Percentiles rank a stretch among this genome's conserved stretches.
These are phyloP conservation scores for Bos javanicus DNA, from an alignment of 2,113 vertebrate species.

Conservation along the genomic window DNA sequence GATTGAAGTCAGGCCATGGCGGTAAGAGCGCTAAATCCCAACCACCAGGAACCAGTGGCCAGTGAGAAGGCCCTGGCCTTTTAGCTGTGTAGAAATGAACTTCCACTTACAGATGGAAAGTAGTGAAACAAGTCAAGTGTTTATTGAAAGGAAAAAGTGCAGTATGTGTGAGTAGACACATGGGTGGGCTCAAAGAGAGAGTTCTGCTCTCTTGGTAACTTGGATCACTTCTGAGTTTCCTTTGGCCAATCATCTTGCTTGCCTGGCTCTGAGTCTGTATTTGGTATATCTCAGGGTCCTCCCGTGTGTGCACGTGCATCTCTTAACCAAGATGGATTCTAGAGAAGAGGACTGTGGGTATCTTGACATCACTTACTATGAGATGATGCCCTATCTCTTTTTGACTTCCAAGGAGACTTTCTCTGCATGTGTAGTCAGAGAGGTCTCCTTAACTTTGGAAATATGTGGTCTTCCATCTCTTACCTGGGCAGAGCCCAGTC, in stretches of 20 bases:
- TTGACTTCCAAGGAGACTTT: not conserved
- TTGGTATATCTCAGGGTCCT: not conserved
- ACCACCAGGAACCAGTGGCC: not conserved
- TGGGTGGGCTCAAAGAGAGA: not conserved
- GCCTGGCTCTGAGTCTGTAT: not conserved
- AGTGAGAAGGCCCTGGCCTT: not conserved
- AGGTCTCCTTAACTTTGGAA: not conserved
- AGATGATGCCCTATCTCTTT: not conserved
- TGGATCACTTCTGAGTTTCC: not conserved
- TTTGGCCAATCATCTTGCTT: not conserved
- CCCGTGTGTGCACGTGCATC: fast-evolving
- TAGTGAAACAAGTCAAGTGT: not conserved
- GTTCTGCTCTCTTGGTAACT: not conserved
- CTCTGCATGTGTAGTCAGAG: not conserved
- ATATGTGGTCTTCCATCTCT: too few species aligned
- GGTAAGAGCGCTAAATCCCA: fast-evolving
- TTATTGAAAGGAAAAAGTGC: not conserved
- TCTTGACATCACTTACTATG: not conserved
- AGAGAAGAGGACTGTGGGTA: not conserved
- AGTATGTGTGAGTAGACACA: not conserved
- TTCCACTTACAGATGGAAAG: not conserved
- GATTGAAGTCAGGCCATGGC: not conserved
- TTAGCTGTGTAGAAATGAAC: not conserved
- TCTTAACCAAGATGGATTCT: not conserved
- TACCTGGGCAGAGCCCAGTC: too few species aligned